These are phyloP conservation scores for Labroides dimidiatus DNA, from an alignment of 2,797 vertebrate species.

Conservation along the genomic window DNA sequence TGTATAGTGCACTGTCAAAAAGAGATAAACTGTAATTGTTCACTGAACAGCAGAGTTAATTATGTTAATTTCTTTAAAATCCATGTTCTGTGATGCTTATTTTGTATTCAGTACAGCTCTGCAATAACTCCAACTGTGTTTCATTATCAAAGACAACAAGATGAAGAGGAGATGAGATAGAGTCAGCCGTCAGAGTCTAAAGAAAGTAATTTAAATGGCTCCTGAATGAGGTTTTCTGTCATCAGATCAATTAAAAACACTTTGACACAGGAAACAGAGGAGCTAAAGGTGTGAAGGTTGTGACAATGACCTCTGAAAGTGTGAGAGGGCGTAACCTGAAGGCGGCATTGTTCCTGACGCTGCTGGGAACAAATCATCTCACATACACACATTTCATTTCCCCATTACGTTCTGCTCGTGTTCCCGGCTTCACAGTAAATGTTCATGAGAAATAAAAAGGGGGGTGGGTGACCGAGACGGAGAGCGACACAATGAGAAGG, in stretches of 20 bases:
- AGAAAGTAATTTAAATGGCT: background rate
- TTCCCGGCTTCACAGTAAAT: constrained; percentile 41
- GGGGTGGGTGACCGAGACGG: constrained; percentile 11
- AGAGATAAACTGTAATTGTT: too few relatives aligned
- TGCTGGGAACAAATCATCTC: constrained; percentile 17
- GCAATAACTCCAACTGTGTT: too few relatives aligned
- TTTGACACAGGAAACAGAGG: background rate
- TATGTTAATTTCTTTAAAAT: too few relatives aligned
- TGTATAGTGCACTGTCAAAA: too few relatives aligned
- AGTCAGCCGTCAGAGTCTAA: background rate
- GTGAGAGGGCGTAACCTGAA: constrained; percentile 40
- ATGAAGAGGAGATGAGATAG: background rate
- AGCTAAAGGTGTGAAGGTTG: constrained; percentile 3
- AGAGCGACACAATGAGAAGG: constrained; percentile 28
- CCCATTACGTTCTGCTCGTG: constrained; percentile 48
- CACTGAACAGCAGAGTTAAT: too few relatives aligned
- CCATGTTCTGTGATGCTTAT: too few relatives aligned
- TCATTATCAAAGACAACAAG: too few relatives aligned
- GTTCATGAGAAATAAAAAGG: constrained; percentile 9
- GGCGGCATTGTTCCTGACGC: constrained; percentile 2
- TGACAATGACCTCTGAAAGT: constrained; percentile 11
- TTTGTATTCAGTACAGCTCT: too few relatives aligned
- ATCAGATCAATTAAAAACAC: background rate
- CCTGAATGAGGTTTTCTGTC: background rate
- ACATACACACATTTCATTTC: background rate